Percentiles rank a stretch among this genome's conserved stretches.
Conservation (phyloP, 2,888 invertebrate species). For the Dione juno region DNA sequence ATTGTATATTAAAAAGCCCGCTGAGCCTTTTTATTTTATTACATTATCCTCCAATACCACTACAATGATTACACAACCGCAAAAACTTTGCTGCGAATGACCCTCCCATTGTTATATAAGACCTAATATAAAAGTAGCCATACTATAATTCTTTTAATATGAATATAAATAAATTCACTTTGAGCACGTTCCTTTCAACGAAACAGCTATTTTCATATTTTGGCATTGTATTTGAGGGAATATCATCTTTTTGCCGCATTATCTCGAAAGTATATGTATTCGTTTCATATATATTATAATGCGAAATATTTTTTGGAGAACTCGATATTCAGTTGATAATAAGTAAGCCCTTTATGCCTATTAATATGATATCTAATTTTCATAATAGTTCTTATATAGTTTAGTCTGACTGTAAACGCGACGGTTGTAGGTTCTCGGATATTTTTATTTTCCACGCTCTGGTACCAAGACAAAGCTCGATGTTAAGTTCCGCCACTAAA, state of each 20-base stretch:
- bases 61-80: conserved; percentile 15
- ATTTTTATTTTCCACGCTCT: no score
- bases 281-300: neutral
- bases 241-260: conserved; percentile 22
- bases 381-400: no score
- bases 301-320: conserved; percentile 11
- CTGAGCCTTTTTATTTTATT: neutral
- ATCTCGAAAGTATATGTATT: conserved; percentile 16
- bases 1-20: neutral
- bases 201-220: conserved; percentile 20
- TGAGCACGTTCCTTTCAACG: conserved; percentile 21
- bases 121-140: conserved; percentile 33
- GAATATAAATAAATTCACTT: conserved; percentile 39
- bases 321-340: neutral
- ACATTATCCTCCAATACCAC: conserved; percentile 11
- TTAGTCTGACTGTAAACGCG: no score
- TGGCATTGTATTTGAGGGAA: conserved; percentile 19
- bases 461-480: no score
- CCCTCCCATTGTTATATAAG: conserved; percentile 20
- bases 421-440: no score
- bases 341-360: no score
- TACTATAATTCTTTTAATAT: conserved; percentile 39
- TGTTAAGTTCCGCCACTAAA: no score
- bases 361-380: no score
- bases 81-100: conserved; percentile 9